Base-by-base conservation (phyloP, 1,140 invertebrate genomes). In the Diabrotica undecimpunctata region DNA sequence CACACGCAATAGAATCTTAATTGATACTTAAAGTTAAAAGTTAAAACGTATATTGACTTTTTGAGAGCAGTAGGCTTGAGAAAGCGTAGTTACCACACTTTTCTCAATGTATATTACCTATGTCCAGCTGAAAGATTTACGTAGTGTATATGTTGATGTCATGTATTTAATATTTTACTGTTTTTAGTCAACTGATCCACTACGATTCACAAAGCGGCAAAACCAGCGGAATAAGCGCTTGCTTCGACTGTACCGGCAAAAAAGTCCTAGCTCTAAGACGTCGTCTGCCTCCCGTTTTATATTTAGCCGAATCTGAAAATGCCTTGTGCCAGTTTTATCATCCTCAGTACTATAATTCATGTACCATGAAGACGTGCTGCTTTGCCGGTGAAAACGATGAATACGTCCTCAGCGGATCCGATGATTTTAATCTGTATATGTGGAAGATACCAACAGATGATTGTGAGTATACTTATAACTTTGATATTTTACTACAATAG, bases 321-420 rank as follows among this genome's bases (percentile, higher is more conserved):
- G 87, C 90, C 0, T 75, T 91, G 14, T 91, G 88, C 63, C 90
- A 95, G 79, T 96, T 98, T 79, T 93, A 95, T 78, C 91, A 96
- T 77, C 85, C 87, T 35, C 91, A 92, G 64, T 98, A 97, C 78
- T 96, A 95, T 71, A 97, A 97, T 78, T 95, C 93, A 2, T 97
- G 95, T 77, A 97, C 95, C 0, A 96, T 97, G 93, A 98, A 98
- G 80, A 96, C 93, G 65, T 96, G 94, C 74, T 91, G 88, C 58
- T 97, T 97, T 83, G 94, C 92, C n/a, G 95, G 95, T 0, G 86
- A 89, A 6, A 84, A 88, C 52, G 94, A 97, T 77, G 88, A 96
- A 82, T 95, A 89, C 78, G 86, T 97, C 54, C 78, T 97, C 11
- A 96, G 93, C 5, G 96, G 90, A 6, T 97, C 95, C 0, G 96